A percentile compares a stretch with the other conserved stretches of the same genome.
phyloP scores from a whole-genome alignment of 2,888 invertebrate genomes.

The Ormyrus rosae region DNA sequence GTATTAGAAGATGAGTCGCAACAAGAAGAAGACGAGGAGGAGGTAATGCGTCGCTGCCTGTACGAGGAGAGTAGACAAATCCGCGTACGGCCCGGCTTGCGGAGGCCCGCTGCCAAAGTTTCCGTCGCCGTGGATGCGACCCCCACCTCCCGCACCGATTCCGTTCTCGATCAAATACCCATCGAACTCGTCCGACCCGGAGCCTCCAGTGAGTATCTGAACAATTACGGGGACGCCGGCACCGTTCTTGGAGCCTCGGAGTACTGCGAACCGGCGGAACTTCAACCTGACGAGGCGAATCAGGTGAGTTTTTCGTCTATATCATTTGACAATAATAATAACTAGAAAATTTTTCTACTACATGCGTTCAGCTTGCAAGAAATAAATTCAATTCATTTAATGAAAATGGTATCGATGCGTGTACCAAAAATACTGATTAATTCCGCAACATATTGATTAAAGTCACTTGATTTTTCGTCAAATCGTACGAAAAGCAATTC shows the following conservation, averaged over 20 bases:
- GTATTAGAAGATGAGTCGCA: not conserved
- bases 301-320: not conserved
- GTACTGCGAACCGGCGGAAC: constrained; percentile 55
- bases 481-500: too few relatives aligned
- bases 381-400: too few relatives aligned
- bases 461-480: too few relatives aligned
- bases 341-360: too few relatives aligned
- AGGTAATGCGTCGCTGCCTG: constrained; percentile 60
- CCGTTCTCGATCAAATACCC: constrained; percentile 85
- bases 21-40: constrained; percentile 61
- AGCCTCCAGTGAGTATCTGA: constrained; percentile 36
- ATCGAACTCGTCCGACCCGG: constrained; percentile 82
- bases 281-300: constrained; percentile 6
- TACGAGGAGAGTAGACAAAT: constrained; percentile 66
- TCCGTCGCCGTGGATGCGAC: constrained; percentile 89
- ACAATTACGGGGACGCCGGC: constrained; percentile 32
- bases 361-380: too few relatives aligned
- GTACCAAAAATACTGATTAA: too few relatives aligned
- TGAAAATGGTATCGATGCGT: too few relatives aligned
- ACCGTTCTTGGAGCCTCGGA: constrained; percentile 39
- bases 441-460: too few relatives aligned
- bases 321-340: too few relatives aligned
- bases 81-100: constrained; percentile 68
- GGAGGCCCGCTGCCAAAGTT: constrained; percentile 79
- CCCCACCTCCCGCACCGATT: constrained; percentile 84